Percentiles rank a stretch among this genome's conserved stretches.
These are phyloP conservation scores for Leptinotarsa tumamoca DNA, from an alignment of 2,888 invertebrate species.

Conservation along the genomic window DNA sequence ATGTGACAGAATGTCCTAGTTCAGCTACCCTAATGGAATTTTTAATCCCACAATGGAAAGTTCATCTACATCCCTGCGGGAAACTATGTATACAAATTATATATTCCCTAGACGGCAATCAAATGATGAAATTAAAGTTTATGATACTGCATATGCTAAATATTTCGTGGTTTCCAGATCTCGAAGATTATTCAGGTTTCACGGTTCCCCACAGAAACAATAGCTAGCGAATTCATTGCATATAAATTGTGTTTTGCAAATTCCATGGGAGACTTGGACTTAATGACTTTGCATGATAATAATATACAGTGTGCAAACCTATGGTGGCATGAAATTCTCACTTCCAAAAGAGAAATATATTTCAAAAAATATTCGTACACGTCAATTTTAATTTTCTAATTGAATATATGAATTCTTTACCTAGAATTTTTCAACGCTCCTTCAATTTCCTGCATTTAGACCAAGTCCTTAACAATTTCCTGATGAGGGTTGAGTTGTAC, in stretches of 20 bases:
- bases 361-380: no score
- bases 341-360: no score
- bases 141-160: slow-evolving; percentile 2
- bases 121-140: neutral
- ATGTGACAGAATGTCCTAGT: neutral
- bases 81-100: neutral
- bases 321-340: no score
- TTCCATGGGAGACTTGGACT: neutral
- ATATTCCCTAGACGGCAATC: neutral
- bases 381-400: no score
- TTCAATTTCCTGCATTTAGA: no score
- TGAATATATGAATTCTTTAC: no score
- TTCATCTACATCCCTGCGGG: neutral
- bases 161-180: neutral
- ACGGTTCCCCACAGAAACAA: slow-evolving; percentile 1
- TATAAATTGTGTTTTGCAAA: neutral
- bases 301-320: neutral
- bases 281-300: neutral
- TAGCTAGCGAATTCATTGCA: neutral
- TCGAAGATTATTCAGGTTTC: neutral
- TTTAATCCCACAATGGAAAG: neutral
- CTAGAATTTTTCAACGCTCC: no score
- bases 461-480: no score
- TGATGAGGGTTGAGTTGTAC: no score
- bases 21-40: neutral